Percentiles rank a stretch among this genome's conserved stretches.
Conservation (phyloP, 2,888 invertebrate genomes). For the Caenorhabditis sp. region DNA sequence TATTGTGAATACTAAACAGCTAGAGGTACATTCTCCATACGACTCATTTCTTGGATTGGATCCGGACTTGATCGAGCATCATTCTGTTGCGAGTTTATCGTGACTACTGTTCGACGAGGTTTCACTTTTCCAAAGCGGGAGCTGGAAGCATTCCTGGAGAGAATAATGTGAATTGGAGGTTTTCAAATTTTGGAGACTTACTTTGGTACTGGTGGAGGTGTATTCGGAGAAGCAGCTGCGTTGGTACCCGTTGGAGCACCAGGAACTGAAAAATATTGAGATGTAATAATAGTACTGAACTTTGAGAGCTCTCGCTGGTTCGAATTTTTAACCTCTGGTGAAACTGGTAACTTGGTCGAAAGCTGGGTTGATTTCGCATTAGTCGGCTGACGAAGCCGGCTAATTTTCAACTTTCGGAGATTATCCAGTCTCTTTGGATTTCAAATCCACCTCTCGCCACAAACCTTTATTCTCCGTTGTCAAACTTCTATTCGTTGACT, state of each 20-base stretch:
- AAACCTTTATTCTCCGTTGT: conserved; percentile 68
- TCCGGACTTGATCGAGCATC: conserved; percentile 49
- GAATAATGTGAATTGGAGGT: background rate
- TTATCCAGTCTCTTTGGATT: too few species aligned
- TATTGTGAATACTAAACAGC: conserved; percentile 42
- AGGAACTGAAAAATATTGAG: background rate
- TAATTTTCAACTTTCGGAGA: too few species aligned
- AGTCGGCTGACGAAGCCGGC: too few species aligned
- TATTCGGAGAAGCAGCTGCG: conserved; percentile 46
- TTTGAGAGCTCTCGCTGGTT: too few species aligned
- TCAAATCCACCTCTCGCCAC: too few species aligned
- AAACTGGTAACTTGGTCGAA: too few species aligned
- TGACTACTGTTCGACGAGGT: conserved; percentile 73
- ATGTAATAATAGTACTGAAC: too few species aligned
- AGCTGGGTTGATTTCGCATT: too few species aligned
- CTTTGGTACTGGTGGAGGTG: conserved; percentile 59
- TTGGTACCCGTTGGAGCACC: conserved; percentile 25
- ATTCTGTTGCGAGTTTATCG: conserved; percentile 66
- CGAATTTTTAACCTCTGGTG: too few species aligned
- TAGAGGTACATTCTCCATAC: conserved; percentile 62
- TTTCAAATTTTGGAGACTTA: conserved; percentile 2
- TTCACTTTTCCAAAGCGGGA: conserved; percentile 67
- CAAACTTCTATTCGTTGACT: conserved; percentile 74
- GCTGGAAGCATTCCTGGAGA: conserved; percentile 36
- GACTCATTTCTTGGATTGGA: conserved; percentile 62